Evolutionary conservation across 1,140 invertebrate species (phyloP).

Genomic region (Stenopsyche tienmushanensis): DNA sequence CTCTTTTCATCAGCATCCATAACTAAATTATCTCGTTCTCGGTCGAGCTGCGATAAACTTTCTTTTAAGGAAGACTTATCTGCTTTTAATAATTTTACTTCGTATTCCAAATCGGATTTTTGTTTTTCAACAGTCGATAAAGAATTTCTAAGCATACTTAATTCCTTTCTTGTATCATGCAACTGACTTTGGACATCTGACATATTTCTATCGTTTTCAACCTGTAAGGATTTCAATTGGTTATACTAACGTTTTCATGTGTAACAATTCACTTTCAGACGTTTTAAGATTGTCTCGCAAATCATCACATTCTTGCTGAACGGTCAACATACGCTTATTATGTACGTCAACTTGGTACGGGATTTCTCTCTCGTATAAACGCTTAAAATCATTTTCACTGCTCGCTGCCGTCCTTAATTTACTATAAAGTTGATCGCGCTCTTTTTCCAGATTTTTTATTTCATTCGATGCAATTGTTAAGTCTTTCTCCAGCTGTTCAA

Average conservation of each 20-base stretch:
- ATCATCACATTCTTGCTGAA: conserved; percentile 52
- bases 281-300: conserved; percentile 52
- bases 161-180: conserved; percentile 56
- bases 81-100: conserved; percentile 56
- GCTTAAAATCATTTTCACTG: neutral
- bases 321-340: conserved; percentile 15
- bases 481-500: conserved; percentile 56
- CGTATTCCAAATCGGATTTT: conserved; percentile 57
- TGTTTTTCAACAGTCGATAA: conserved; percentile 58
- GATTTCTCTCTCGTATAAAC: neutral
- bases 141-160: conserved; percentile 55
- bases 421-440: conserved; percentile 56
- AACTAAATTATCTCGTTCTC: conserved; percentile 62
- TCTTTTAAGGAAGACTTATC: conserved; percentile 59
- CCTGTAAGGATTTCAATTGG: conserved; percentile 60
- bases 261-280: conserved; percentile 50
- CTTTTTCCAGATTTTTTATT: conserved; percentile 56
- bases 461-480: conserved; percentile 56
- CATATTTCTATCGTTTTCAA: conserved; percentile 63
- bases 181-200: conserved; percentile 60
- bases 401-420: conserved; percentile 49
- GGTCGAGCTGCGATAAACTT: conserved; percentile 58
- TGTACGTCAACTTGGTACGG: neutral
- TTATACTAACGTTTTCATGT: conserved; percentile 52
- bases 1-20: conserved; percentile 62